A percentile compares a stretch with the other conserved stretches of the same genome.
phyloP scores from a whole-genome alignment of 2,888 invertebrate species.

The Scaptodrosophila latifasciaeformis region DNA sequence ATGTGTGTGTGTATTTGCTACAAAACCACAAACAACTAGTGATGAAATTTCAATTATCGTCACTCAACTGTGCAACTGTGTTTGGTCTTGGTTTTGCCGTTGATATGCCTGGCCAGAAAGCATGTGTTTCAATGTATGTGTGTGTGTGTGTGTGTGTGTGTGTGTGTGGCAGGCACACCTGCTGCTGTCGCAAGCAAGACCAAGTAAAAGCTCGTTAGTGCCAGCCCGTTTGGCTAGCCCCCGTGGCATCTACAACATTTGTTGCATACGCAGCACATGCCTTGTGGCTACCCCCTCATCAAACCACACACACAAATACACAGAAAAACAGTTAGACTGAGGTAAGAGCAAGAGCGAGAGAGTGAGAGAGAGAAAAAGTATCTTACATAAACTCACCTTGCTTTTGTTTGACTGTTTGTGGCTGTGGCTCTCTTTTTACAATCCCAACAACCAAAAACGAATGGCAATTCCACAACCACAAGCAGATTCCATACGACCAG shows the following conservation, averaged over 20 bases:
- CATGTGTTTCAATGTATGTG: too few relatives aligned
- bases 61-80: conserved; percentile 58
- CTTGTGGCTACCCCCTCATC: conserved; percentile 30
- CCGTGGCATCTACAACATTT: conserved; percentile 54
- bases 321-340: too few relatives aligned
- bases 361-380: too few relatives aligned
- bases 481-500: conserved; percentile 5
- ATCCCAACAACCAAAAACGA: conserved; percentile 35
- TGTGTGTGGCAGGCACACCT: conserved; percentile 48
- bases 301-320: conserved; percentile 24
- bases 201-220: conserved; percentile 63
- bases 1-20: conserved; percentile 34
- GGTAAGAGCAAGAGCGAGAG: too few relatives aligned
- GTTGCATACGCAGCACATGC: conserved; percentile 47
- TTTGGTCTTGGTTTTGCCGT: conserved; percentile 9
- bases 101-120: too few relatives aligned
- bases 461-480: too few relatives aligned
- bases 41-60: conserved; percentile 69
- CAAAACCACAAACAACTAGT: conserved; percentile 69
- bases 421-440: conserved; percentile 45
- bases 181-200: conserved; percentile 64
- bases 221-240: conserved; percentile 15
- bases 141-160: conserved; percentile 18
- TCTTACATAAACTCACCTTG: conserved; percentile 48
- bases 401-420: conserved; percentile 51